Evolutionary conservation across 2,888 invertebrate species (phyloP), one percentile per base, ranked within the genome.

Genomic region (Caenorhabditis angaria): DNA sequence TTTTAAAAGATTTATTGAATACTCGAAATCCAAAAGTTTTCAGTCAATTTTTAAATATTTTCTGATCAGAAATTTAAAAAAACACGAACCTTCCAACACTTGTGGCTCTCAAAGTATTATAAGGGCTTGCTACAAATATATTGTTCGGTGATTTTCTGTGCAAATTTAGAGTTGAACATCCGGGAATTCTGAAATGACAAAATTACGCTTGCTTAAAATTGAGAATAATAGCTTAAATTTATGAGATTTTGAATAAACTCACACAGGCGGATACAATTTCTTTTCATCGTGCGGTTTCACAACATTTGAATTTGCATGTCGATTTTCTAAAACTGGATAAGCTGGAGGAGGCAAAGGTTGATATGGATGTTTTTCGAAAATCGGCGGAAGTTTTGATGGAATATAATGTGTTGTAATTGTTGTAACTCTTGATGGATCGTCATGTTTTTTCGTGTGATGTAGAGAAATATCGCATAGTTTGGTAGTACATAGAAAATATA

Each of bases 211-310:
- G n/a, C n/a, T n/a, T n/a, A n/a, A n/a, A n/a, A n/a, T n/a, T n/a
- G n/a, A n/a, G n/a, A n/a, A n/a, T 35, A 8, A 48, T 20, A 5
- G 12, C 22, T 35, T 14, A 35, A 20, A 41, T 28, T 68, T 25
- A 57, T 47, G 28, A 12, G 60, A 35, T 29, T 55, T 63, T 59
- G 12, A 41, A 29, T 2, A 18, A 24, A 35, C 56, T 18, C 69
- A 87, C 87, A 87, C 84, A 14, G 87, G 87, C 12, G 87, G 87
- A 63, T 85, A 88, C 12, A 87, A 81, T 61, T 87, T 87, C 77
- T 84, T 81, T 64, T 87, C 87, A 32, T 86, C 82, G 48, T 84
- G 83, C 2, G 85, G 85, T 55, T 81, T 81, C 22, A 85, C 84
- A 12, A 86, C 62, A 20, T 82, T 74, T 3, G 84, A 78, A 56